phyloP scores from a whole-genome alignment of 1,140 invertebrate genomes.

The Centruroides sculpturatus region DNA sequence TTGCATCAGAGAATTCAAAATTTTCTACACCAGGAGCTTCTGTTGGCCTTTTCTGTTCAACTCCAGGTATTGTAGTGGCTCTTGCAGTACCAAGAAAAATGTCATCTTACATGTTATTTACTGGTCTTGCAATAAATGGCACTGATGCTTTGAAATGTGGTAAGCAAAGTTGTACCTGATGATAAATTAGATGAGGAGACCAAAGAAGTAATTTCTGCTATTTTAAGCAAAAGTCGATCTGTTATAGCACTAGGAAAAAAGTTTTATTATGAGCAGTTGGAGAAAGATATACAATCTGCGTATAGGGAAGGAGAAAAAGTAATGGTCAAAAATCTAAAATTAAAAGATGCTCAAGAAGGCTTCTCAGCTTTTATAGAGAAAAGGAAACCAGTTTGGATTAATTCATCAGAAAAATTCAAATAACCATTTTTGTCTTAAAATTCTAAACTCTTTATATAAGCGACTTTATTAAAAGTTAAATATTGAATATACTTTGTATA shows the following conservation, averaged over 20 bases:
- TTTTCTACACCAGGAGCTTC: slow-evolving; percentile 96
- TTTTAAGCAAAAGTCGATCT: slow-evolving; percentile 61
- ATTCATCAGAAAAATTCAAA: too few relatives aligned
- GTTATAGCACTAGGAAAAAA: slow-evolving; percentile 75
- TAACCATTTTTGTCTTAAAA: too few relatives aligned
- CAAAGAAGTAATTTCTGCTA: slow-evolving; percentile 52
- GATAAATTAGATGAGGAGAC: slow-evolving; percentile 46
- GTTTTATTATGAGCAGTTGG: slow-evolving; percentile 73
- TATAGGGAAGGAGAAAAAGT: slow-evolving; percentile 45
- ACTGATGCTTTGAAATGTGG: slow-evolving; percentile 69
- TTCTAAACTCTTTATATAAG: too few relatives aligned
- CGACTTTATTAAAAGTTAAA: too few relatives aligned
- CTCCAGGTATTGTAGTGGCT: slow-evolving; percentile 73
- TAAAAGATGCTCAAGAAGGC: slow-evolving; percentile 77
- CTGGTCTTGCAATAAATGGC: too few relatives aligned
- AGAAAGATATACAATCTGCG: slow-evolving; percentile 50
- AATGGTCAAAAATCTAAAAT: slow-evolving; percentile 71
- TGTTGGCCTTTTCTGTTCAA: slow-evolving; percentile 94
- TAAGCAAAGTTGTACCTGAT: slow-evolving; percentile 58
- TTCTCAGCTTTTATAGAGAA: slow-evolving; percentile 79
- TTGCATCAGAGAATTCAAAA: slow-evolving; percentile 60
- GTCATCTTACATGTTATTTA: slow-evolving; percentile 73
- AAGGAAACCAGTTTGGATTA: slow-evolving; percentile 56
- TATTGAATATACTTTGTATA: too few relatives aligned
- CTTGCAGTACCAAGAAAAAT: slow-evolving; percentile 59